phyloP scores from a whole-genome alignment of 2,888 invertebrate species.

The Polydesmus complanatus region DNA sequence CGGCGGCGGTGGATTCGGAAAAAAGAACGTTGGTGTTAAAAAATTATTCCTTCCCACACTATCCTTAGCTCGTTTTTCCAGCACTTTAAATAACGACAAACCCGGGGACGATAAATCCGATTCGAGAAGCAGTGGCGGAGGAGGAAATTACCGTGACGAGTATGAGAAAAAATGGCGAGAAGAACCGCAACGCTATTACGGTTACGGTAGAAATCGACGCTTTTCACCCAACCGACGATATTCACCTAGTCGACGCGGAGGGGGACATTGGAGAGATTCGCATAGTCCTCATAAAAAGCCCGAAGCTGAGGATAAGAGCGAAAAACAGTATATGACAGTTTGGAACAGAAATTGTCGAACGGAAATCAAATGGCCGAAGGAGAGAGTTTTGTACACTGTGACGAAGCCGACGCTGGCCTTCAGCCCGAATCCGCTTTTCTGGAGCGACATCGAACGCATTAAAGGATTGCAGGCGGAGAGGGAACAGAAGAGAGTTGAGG shows the following conservation, averaged over 20 bases:
- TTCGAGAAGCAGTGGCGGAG: background rate
- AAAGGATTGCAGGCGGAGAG: background rate
- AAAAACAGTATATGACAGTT: constrained; percentile 6
- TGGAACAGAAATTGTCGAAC: constrained; percentile 12
- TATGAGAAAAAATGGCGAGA: background rate
- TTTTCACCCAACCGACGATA: background rate
- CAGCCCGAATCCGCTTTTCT: constrained; percentile 14
- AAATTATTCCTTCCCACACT: background rate
- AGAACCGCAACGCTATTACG: background rate
- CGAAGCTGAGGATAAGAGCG: background rate
- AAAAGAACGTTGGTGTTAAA: background rate
- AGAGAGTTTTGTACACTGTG: constrained; percentile 11
- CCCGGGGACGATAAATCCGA: background rate
- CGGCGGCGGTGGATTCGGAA: too few species aligned
- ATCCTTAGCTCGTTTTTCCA: background rate
- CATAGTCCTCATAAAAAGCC: background rate
- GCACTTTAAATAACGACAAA: too few species aligned
- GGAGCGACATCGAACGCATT: constrained; percentile 3
- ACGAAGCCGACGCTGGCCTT: constrained; percentile 10
- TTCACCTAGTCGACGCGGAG: background rate
- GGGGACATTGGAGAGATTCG: background rate
- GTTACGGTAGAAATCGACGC: background rate
- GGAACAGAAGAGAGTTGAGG: background rate
- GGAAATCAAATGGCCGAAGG: constrained; percentile 16
- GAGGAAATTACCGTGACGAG: background rate